These are phyloP conservation scores for Acanthurus tractus DNA, from an alignment of 2,797 vertebrate genomes.

Conservation along the genomic window DNA sequence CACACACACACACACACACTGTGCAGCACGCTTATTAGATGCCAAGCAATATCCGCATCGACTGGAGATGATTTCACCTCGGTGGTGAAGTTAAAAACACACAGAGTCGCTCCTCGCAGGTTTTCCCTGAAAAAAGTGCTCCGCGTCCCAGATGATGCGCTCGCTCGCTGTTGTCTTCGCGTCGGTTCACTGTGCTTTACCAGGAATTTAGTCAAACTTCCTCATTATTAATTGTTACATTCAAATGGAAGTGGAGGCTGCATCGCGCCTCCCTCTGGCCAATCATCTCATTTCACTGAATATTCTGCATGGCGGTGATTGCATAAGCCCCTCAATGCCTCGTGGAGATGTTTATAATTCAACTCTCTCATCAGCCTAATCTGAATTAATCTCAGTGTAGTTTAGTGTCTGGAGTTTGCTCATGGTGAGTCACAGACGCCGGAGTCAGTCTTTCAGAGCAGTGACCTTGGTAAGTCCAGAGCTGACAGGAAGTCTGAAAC, in stretches of 20 bases:
- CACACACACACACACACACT: background rate
- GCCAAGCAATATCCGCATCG: background rate
- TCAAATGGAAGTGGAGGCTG: slow-evolving; percentile 63
- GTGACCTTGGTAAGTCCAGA: slow-evolving; percentile 22
- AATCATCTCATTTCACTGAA: slow-evolving; percentile 49
- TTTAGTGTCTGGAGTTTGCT: background rate
- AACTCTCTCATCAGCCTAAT: slow-evolving; percentile 10
- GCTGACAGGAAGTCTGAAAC: background rate
- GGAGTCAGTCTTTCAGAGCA: background rate
- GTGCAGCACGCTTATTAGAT: slow-evolving; percentile 9
- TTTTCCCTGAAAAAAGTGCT: too few species aligned
- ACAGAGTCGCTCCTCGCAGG: slow-evolving; percentile 16
- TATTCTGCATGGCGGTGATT: slow-evolving; percentile 55
- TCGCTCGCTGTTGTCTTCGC: slow-evolving; percentile 11
- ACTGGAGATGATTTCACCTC: slow-evolving; percentile 12
- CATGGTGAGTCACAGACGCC: background rate
- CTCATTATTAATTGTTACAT: slow-evolving; percentile 59
- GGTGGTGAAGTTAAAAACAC: slow-evolving; percentile 39
- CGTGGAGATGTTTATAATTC: slow-evolving; percentile 51
- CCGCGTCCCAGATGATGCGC: background rate
- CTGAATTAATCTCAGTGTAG: slow-evolving; percentile 10
- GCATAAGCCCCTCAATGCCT: slow-evolving; percentile 62
- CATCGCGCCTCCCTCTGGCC: slow-evolving; percentile 78
- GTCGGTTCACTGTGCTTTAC: slow-evolving; percentile 25
- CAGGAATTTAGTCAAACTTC: slow-evolving; percentile 53